Evolutionary conservation across 2,113 vertebrate genomes (phyloP), one percentile per base, ranked within the genome.

Genomic region (Oryzias javanicus): DNA sequence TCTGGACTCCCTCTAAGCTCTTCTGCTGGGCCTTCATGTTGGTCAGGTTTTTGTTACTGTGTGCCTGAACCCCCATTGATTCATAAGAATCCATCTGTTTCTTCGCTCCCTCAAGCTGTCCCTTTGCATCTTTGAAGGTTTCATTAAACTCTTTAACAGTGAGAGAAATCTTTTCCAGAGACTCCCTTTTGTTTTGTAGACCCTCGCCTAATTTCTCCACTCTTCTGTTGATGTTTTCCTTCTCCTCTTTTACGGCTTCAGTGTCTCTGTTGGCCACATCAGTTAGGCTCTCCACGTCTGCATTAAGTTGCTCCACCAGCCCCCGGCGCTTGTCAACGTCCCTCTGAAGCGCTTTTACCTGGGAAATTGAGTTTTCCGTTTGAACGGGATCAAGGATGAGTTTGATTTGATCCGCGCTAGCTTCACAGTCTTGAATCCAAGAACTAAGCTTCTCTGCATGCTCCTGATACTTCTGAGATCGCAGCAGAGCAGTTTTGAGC

Each of bases 1-100:
- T 89, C 67, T 93, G 93, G 67, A 94, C 68, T 48, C 80, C 76
- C 54, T 94, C 93, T 42, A 99, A 89, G 22, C 90, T 88, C 69
- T 95, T 96, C 65, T 98, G 97, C 69, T 98, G 96, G 35, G 93
- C 89, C 81, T 98, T 97, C 91, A 99, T 92, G 85, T 94, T 83
- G 0, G 92, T 94, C 70, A 98, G 78, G 83, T 93, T 92, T 72
- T 97, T 98, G 85, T 86, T 97, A 80, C 95, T 98, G 74, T 92
- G 90, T 6, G 92, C 94, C 82, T 98, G 94, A 27, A 91, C 80
- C 51, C 95, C 95, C 44, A 95, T 89, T 0, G 90, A 88, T 44
- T 94, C 85, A 2, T 95, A 89, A 40, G 61, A 59, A 45, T 93
- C 92, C 24, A 98, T 82, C 57, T 98, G 94, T 55, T 94, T 95